Evolutionary conservation across 1,140 invertebrate genomes (phyloP).

Genomic region (Drosophila ironensis): DNA sequence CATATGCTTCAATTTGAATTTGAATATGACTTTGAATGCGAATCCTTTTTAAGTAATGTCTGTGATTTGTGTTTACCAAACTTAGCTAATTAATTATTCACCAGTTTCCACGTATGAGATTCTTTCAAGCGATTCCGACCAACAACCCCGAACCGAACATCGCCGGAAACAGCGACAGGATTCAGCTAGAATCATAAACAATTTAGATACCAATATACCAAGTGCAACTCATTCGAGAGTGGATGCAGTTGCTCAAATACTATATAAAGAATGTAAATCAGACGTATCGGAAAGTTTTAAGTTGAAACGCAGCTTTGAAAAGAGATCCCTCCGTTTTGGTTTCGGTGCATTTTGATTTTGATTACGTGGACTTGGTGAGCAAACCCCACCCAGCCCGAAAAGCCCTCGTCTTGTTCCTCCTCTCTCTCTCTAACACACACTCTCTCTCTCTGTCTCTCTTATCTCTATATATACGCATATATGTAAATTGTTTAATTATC

Average conservation of each 20-base stretch:
- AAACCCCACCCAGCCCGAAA: constrained; percentile 30
- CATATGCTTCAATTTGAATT: constrained; percentile 60
- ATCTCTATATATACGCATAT: constrained; percentile 48
- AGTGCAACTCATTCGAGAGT: constrained; percentile 1
- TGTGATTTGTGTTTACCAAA: constrained; percentile 47
- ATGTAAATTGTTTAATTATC: constrained; percentile 62
- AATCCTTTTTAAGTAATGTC: constrained; percentile 56
- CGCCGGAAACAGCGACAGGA: constrained; percentile 28
- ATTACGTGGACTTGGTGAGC: constrained; percentile 73
- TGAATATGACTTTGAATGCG: constrained; percentile 44
- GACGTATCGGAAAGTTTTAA: constrained; percentile 16
- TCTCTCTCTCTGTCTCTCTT: constrained; percentile 52
- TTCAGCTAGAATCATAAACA: constrained; percentile 19
- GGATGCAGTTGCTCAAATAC: neutral
- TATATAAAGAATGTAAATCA: neutral
- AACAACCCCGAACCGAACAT: constrained; percentile 3
- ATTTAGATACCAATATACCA: neutral
- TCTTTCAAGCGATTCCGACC: constrained; percentile 32
- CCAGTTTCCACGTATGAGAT: constrained; percentile 42
- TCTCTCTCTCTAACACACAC: constrained; percentile 46
- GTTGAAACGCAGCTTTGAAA: constrained; percentile 19
- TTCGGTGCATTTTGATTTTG: constrained; percentile 41
- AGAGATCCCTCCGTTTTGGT: constrained; percentile 30
- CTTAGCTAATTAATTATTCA: constrained; percentile 42
- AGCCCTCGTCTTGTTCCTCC: constrained; percentile 54